These are phyloP conservation scores for Melanocharis versteri DNA, from an alignment of 2,113 vertebrate genomes.

Conservation along the genomic window DNA sequence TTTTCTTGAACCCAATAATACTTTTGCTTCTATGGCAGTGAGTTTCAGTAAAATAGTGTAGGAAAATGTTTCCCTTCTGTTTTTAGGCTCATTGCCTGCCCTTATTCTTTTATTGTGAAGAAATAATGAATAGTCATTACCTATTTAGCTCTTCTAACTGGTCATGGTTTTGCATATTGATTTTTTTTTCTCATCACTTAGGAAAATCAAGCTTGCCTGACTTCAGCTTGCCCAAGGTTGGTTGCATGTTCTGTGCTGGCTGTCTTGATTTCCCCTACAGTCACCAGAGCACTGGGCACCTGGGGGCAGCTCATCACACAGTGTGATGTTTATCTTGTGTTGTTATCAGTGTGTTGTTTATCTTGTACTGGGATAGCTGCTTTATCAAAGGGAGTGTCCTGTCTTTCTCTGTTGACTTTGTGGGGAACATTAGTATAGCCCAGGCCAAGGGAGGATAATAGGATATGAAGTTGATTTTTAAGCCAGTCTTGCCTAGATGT, in stretches of 20 bases:
- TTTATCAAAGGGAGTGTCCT: not conserved
- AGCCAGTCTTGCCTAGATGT: not conserved
- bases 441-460: not conserved
- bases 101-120: not conserved
- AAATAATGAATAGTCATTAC: not conserved
- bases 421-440: not conserved
- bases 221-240: not conserved
- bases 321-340: not conserved
- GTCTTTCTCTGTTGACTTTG: not conserved
- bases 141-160: not conserved
- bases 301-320: not conserved
- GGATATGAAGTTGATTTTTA: not conserved
- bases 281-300: not conserved
- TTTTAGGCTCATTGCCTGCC: not conserved
- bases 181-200: not conserved
- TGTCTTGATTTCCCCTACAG: not conserved
- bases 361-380: not conserved
- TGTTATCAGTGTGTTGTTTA: no score
- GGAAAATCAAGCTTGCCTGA: not conserved
- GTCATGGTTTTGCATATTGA: not conserved
- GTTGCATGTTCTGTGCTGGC: not conserved
- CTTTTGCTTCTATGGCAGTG: not conserved
- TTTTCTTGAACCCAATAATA: not conserved
- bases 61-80: not conserved
- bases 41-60: not conserved